Evolutionary conservation across 2,888 invertebrate genomes (phyloP).

Genomic region (Drosophila lutescens): DNA sequence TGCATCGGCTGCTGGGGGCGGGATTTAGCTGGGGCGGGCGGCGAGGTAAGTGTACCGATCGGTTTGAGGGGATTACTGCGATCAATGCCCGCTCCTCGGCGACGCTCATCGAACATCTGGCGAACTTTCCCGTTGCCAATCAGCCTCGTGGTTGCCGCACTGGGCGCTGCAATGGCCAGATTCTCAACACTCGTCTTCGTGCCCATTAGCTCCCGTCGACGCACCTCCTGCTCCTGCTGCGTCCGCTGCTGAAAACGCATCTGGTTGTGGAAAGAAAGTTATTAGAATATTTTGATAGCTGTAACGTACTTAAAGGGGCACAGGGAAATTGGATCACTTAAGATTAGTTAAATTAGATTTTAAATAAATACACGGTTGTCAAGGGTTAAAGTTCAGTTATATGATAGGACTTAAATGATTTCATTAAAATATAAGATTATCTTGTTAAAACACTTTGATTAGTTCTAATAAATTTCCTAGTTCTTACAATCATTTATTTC

Average conservation of each 20-base stretch:
- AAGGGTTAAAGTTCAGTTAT: too few species aligned
- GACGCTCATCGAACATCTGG: slow-evolving; percentile 93
- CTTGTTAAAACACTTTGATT: too few species aligned
- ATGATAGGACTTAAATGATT: too few species aligned
- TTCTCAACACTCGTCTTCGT: slow-evolving; percentile 8
- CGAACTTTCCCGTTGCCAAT: slow-evolving; percentile 86
- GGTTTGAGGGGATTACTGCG: slow-evolving; percentile 93
- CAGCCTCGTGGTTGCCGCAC: slow-evolving; percentile 40
- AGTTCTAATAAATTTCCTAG: too few species aligned
- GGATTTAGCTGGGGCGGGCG: slow-evolving; percentile 40
- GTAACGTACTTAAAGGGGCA: too few species aligned
- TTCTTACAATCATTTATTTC: too few species aligned
- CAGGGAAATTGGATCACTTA: not conserved
- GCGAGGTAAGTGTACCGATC: slow-evolving; percentile 85
- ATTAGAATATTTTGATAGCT: not conserved
- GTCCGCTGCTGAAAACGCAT: slow-evolving; percentile 93
- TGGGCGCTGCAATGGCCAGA: slow-evolving; percentile 9
- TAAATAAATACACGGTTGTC: too few species aligned
- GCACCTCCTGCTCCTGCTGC: slow-evolving; percentile 91
- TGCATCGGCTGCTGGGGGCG: slow-evolving; percentile 33
- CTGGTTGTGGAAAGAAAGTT: slow-evolving; percentile 83
- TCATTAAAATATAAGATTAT: too few species aligned
- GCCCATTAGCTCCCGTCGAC: slow-evolving; percentile 88
- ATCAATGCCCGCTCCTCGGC: slow-evolving; percentile 91
- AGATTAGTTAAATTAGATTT: not conserved